Percentiles rank a stretch among this genome's conserved stretches.
phyloP scores from a whole-genome alignment of 2,113 vertebrate species.

The Pomatorhinus ruficollis region DNA sequence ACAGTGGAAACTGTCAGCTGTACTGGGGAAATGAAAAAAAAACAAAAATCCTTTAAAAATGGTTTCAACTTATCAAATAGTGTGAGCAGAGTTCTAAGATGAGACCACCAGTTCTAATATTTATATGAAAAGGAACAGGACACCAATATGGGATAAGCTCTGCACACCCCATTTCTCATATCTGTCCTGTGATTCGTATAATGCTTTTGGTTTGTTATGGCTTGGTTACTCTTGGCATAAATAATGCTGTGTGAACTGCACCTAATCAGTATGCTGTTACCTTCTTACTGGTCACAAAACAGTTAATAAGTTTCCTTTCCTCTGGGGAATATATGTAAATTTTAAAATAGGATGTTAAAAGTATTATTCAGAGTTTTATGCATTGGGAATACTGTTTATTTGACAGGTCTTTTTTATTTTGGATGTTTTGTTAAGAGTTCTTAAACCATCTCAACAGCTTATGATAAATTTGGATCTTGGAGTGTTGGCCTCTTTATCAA shows the following conservation, averaged over 20 bases:
- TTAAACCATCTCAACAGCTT: neutral
- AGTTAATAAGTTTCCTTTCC: neutral
- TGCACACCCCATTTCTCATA: fast-evolving
- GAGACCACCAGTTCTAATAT: neutral
- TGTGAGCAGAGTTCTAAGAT: neutral
- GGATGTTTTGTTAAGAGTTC: neutral
- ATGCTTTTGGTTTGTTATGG: neutral
- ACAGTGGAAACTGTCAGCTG: neutral
- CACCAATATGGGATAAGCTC: neutral
- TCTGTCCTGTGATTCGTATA: neutral
- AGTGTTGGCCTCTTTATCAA: neutral
- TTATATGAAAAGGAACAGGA: neutral
- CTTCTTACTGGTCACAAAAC: neutral
- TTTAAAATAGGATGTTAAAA: neutral
- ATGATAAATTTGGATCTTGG: neutral
- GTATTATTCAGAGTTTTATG: neutral
- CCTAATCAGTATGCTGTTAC: neutral
- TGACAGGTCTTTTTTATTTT: neutral
- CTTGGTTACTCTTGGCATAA: neutral
- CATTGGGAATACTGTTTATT: neutral
- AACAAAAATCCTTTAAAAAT: neutral
- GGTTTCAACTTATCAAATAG: neutral
- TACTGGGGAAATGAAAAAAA: too few relatives aligned
- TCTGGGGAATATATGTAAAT: neutral
- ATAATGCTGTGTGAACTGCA: neutral